Evolutionary conservation across 1,140 invertebrate genomes (phyloP).

Genomic region (Calliphora vicina): DNA sequence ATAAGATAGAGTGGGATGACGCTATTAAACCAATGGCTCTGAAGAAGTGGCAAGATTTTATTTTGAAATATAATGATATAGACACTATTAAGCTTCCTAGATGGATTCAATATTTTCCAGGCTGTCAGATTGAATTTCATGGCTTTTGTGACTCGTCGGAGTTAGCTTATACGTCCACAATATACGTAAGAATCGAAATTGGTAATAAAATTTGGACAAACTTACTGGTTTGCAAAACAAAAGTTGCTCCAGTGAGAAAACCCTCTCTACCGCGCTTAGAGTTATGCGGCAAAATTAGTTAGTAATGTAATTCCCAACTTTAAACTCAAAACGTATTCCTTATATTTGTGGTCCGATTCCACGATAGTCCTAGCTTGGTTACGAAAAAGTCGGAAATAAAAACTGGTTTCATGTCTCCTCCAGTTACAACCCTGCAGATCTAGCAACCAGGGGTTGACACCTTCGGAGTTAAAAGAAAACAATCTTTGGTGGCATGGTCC

Average conservation of each 20-base stretch:
- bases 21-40: not conserved
- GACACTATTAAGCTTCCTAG: not conserved
- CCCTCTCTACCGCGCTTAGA: not conserved
- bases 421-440: not conserved
- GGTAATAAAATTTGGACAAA: not conserved
- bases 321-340: not conserved
- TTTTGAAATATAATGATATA: not conserved
- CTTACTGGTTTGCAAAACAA: not conserved
- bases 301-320: not conserved
- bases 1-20: conserved; percentile 58
- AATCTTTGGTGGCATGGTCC: not conserved
- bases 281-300: not conserved
- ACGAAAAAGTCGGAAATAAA: not conserved
- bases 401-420: too few relatives aligned
- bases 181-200: not conserved
- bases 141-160: conserved; percentile 3
- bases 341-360: not conserved
- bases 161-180: not conserved
- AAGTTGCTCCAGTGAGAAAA: not conserved
- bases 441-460: not conserved
- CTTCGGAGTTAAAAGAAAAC: not conserved
- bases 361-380: not conserved
- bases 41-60: too few relatives aligned
- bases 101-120: not conserved
- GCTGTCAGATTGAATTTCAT: not conserved